Evolutionary conservation across 2,888 invertebrate genomes (phyloP), one percentile per base, ranked within the genome.

Genomic region (Phasia obesa): DNA sequence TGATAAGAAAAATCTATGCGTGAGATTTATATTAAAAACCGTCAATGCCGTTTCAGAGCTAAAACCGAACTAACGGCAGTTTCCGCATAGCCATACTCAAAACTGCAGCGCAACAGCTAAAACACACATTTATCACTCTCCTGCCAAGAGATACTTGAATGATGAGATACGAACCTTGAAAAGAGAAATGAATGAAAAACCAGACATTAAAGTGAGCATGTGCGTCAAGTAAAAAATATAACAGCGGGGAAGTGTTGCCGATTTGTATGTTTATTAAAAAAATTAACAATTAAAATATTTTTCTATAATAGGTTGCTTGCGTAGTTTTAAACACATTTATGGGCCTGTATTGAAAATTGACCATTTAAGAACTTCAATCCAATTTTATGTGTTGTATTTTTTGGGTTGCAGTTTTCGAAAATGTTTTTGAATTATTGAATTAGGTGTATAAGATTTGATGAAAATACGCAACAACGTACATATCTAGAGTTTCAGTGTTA

Each of bases 21-120:
- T 78, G 55, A 49, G 64, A 42, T 62, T 82, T 67, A 76, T 73
- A 73, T 77, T 78, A 60, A 38, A 76, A 38, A 77, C 86, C 88
- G 88, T 89, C 89, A 87, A 87, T 86, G 87, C 88, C 87, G 88
- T 87, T 88, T 88, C 88, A 89, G 88, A 88, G 88, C 88, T 88
- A 89, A 89, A 89, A 87, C 89, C 88, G 89, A 89, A 89, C 89
- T 89, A 89, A 89, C 86, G 85, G 85, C 85, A 85, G 57, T 85
- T 85, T 83, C 82, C 80, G 79, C 83, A 84, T 76, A 76, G 70
- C 31, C 81, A 65, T 67, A 59, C 85, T 83, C 84, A 81, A 71
- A 81, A 83, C 67, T 82, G 80, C 84, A 77, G 77, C 70, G 77
- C 84, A 74, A 77, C 81, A 81, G 81, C 81, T 81, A 81, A 60